A percentile compares a stretch with the other conserved stretches of the same genome.
phyloP scores from a whole-genome alignment of 2,888 invertebrate species.

The Hartigia nigra region DNA sequence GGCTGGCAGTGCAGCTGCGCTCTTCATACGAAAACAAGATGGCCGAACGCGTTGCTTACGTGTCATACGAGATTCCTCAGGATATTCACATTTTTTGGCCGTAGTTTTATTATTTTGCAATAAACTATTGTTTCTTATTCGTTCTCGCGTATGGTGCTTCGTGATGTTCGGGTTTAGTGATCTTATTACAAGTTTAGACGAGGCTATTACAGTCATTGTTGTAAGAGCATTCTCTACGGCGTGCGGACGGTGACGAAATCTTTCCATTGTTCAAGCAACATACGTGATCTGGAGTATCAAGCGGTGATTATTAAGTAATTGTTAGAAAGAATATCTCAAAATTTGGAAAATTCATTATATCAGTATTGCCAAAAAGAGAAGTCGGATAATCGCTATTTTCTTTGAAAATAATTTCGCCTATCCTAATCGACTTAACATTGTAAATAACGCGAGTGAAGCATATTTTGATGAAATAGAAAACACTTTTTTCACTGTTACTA shows the following conservation, averaged over 20 bases:
- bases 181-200: neutral
- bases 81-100: conserved; percentile 12
- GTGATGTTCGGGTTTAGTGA: neutral
- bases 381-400: neutral
- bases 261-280: neutral
- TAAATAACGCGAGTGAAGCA: too few relatives aligned
- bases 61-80: conserved; percentile 37
- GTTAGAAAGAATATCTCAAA: neutral
- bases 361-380: neutral
- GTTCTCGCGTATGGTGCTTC: neutral
- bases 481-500: neutral
- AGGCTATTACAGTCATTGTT: neutral
- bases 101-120: neutral
- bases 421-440: neutral
- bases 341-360: neutral
- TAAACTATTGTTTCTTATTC: neutral
- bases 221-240: neutral
- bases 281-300: neutral
- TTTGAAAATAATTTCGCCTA: neutral
- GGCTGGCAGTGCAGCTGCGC: conserved; percentile 53
- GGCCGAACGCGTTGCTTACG: conserved; percentile 49
- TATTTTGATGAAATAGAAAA: neutral
- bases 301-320: neutral
- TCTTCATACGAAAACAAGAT: conserved; percentile 55
- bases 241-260: neutral